Conservation (phyloP, 2,797 vertebrate species). For the Hydrocynus forskahlii region DNA sequence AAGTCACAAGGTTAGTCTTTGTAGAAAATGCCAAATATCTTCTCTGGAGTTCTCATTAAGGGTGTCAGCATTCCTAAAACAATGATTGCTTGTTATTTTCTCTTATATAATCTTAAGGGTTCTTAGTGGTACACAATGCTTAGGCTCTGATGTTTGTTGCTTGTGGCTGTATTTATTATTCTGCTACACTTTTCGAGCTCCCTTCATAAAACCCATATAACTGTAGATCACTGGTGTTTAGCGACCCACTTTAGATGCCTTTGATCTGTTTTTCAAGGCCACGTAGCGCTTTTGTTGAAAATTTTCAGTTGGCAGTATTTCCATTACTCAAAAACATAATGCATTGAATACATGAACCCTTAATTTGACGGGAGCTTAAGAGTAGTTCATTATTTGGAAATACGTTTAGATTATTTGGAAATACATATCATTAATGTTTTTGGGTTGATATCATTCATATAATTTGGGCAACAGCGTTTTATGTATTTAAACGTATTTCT, state of each 20-base stretch:
- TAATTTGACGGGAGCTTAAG: neutral
- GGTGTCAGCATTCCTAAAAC: neutral
- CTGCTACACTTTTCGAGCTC: neutral
- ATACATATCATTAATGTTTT: neutral
- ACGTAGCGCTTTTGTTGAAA: neutral
- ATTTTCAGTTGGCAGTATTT: neutral
- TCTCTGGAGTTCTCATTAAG: neutral
- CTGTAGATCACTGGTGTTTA: neutral
- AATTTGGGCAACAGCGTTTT: neutral
- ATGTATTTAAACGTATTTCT: neutral
- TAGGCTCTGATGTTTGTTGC: neutral
- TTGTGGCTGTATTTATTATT: neutral
- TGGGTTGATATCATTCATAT: neutral
- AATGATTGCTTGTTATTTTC: neutral
- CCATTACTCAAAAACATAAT: neutral
- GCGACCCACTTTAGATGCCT: neutral
- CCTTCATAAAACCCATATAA: neutral
- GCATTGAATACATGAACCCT: too few species aligned
- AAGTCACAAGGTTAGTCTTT: neutral
- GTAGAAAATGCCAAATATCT: too few species aligned
- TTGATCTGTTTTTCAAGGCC: neutral
- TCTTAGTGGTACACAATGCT: neutral
- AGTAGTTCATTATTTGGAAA: neutral
- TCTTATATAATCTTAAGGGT: neutral
- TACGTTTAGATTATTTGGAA: neutral